Evolutionary conservation across 2,888 invertebrate genomes (phyloP).

Genomic region (Agrypnus murinus): DNA sequence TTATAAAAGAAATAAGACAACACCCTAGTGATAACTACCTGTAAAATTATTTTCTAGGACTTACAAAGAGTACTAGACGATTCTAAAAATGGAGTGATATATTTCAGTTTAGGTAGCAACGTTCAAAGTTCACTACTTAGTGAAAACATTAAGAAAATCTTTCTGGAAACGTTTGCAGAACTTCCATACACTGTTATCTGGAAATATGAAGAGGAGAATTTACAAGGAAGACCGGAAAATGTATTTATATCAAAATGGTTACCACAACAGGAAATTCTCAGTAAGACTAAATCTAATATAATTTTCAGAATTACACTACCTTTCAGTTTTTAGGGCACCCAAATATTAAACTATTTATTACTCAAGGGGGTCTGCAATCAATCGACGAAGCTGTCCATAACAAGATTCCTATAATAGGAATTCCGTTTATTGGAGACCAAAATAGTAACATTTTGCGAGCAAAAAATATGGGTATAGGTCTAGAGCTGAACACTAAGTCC

Average conservation of each 20-base stretch:
- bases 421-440: background rate
- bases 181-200: no score
- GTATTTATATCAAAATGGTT: no score
- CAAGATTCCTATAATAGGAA: no score
- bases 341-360: no score
- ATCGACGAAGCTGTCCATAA: background rate
- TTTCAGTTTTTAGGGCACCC: background rate
- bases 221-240: background rate
- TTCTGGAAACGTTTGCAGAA: background rate
- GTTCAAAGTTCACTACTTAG: no score
- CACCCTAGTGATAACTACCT: no score
- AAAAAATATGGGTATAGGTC: background rate
- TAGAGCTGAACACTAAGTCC: background rate
- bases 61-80: background rate
- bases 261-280: background rate
- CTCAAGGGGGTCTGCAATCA: no score
- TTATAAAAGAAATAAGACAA: background rate
- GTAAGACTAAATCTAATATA: background rate
- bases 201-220: background rate
- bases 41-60: no score
- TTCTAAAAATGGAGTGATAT: background rate
- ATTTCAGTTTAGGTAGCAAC: no score
- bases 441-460: background rate
- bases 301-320: no score
- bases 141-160: background rate